A percentile compares a stretch with the other conserved stretches of the same genome.
These are phyloP conservation scores for Desmodus rotundus DNA, from an alignment of 2,113 vertebrate species.

Conservation along the genomic window DNA sequence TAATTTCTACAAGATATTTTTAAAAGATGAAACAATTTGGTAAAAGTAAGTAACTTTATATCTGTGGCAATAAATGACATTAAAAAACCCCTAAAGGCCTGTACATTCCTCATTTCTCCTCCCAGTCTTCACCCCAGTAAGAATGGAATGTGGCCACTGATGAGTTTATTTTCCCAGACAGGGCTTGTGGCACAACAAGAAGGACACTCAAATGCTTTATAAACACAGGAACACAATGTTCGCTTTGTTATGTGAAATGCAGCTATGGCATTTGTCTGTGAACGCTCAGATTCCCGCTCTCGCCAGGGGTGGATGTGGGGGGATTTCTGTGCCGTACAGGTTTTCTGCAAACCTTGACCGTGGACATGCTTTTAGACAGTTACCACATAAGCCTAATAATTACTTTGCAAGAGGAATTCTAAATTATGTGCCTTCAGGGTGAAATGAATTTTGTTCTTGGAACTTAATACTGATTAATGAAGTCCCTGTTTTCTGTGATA, in stretches of 20 bases:
- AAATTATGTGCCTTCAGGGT: background rate
- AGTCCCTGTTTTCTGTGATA: background rate
- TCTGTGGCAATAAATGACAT: background rate
- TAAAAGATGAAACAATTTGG: background rate
- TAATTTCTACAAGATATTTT: background rate
- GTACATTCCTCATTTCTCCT: background rate
- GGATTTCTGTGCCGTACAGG: background rate
- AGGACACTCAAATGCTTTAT: background rate
- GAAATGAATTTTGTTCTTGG: background rate
- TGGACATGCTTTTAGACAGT: background rate
- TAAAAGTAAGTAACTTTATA: background rate
- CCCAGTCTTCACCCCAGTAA: background rate
- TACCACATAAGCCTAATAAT: background rate
- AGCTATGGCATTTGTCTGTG: background rate
- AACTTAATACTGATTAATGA: background rate
- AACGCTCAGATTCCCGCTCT: background rate
- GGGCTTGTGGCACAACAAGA: background rate
- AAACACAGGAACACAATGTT: background rate
- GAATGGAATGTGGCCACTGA: background rate
- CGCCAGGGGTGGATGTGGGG: background rate
- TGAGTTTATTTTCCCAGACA: conserved; percentile 36
- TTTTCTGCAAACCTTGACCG: background rate
- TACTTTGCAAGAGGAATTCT: background rate
- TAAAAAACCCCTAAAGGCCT: conserved; percentile 1
- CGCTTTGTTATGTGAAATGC: background rate